Base-by-base conservation (phyloP, 1,140 invertebrate species). In the Penaeus chinensis region DNA sequence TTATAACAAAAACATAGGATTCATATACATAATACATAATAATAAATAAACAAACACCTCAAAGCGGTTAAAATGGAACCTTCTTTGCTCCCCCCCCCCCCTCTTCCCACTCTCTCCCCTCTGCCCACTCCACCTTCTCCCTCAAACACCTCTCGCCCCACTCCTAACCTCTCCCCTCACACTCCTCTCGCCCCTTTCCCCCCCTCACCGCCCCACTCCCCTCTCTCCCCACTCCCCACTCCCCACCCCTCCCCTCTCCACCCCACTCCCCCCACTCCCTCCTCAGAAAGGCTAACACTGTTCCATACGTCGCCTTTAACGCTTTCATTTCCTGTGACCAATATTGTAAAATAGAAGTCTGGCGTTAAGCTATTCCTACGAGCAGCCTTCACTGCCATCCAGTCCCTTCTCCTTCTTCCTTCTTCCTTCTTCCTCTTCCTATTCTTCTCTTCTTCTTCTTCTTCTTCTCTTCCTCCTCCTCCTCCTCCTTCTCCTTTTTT, bases 241-340 rank as follows among this genome's bases (percentile, higher is more conserved):
- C 74, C 27, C 74, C 20, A 19, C 37, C 37, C 37, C 37, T 37
- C 37, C 7, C 37, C 37, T 4, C 7, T 0, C 37, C 37, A 5
- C 37, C 7, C 37, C 37, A 4, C 37, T 8, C 7, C 7, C 54
- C 54, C 54, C 8, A 5, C 10, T 8, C 54, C 54, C 54, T 54
- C 54, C 54, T 54, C 11, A 54, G 54, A 54, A 54, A 54, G 54
- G 54, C 54, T 54, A 54, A 54, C 54, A 54, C 54, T 54, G 54
- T 60, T 82, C 37, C 60, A 87, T 54, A 87, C 85, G 79, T 87
- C 85, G 79, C 24, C 85, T 87, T 87, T 87, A 87, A 87, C 60
- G 37, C 80, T 77, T 87, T 87, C 85, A 87, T 87, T 87, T 87
- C 79, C 78, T 79, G 85, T 81, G 85, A 76, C 85, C 85, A 87